Base-by-base conservation (phyloP, 2,113 vertebrate species). In the Gallinago undulata region DNA sequence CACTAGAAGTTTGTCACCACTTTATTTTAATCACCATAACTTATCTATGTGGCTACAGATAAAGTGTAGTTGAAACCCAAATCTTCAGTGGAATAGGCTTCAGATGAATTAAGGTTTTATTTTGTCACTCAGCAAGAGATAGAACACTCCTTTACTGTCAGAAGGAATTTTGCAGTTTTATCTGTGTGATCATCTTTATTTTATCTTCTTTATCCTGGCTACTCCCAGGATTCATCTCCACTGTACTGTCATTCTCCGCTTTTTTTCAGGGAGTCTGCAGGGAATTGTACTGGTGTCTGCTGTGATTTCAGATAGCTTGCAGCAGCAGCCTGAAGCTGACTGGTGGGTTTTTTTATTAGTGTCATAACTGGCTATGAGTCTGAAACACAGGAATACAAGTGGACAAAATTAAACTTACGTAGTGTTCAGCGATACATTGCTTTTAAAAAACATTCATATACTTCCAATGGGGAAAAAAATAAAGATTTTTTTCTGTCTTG, bases 291-390 rank as follows among this genome's bases (percentile, higher is more conserved):
- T 53, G 55, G 37, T 94, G 60, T 84, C 83, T 95, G 83, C 76
- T 93, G 90, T 63, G 90, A 84, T 91, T 77, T 62, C n/a, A 95
- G 72, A 51, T 73, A 82, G 66, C 89, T 90, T 67, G 43, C 33
- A 72, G 80, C n/a, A 89, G 55, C 47, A 51, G 67, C 55, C 56
- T 90, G 83, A 57, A 80, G 48, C 50, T 88, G 68, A 13, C 56
- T 73, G 48, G 11, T 48, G 45, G 45, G 7, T 51, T 31, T 55
- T 30, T 35, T 90, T 59, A 31, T 88, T 50, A 50, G 28, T 27
- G 27, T 86, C 24, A 5, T 59, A 66, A 41, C 55, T 77, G 30
- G 21, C 75, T 48, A 37, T 5, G 33, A 57, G 28, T 39, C 37
- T 92, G 86, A 95, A 75, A 16, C 33, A 31, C 43, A 43, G 51